Base-by-base conservation (phyloP, 2,888 invertebrate genomes). In the Timema cristinae region DNA sequence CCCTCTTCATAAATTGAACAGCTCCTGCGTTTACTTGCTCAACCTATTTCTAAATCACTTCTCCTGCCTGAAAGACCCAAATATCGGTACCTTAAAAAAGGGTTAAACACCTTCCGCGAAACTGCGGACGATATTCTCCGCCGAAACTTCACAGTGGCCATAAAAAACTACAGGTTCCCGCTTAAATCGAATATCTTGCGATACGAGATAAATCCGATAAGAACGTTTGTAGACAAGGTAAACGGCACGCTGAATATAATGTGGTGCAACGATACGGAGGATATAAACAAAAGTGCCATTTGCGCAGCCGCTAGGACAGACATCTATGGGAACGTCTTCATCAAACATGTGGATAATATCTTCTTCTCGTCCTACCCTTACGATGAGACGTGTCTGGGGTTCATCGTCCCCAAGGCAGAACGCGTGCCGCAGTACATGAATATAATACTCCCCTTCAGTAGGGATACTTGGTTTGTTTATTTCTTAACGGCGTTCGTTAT, bases 341-440 rank as follows among this genome's bases (percentile, higher is more conserved):
- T 63, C 16, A 63, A 63, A 48, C 63, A 63, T 13, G 5, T 63
- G 8, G 48, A 47, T 2, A 63, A 63, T 16, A 63, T 63, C 47
- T 13, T 47, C 48, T 4, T 48, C 32, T 63, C 63, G 13, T 47
- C 63, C 9, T 63, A 63, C 16, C 63, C 63, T 32, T 63, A 63
- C 16, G 63, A 15, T 10, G 47, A 63, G 63, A n/a, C 47, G 9
- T 63, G 63, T 63, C 6, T 48, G 7, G 48, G 48, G 32, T 16
- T 63, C 6, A 8, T 63, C 6, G 63, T 63, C 32, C 63, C 63
- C 6, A 63, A 16, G 48, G 63, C 63, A 63, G 32, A 63, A 48
- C 63, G 63, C 13, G 13, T 32, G 13, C 63, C 63, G 11, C 32
- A 11, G 6, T 63, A 63, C 63, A 63, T 63, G 63, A 63, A 63